A percentile compares a stretch with the other conserved stretches of the same genome.
Evolutionary conservation across 1,140 invertebrate genomes (phyloP).

Genomic region (Bombus sibiricus): DNA sequence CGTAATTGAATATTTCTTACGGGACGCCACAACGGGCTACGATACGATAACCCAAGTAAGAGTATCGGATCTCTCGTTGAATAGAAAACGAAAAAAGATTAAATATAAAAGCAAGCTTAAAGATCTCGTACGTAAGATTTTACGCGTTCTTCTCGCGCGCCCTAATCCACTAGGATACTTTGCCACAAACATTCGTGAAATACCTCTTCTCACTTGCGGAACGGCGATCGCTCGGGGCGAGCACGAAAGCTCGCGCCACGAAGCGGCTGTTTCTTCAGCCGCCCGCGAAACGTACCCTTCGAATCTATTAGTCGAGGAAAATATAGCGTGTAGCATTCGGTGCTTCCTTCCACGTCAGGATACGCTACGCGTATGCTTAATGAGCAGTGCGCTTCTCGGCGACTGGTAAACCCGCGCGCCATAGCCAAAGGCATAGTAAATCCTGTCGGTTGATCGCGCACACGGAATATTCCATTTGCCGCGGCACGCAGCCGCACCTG

Average conservation of each 20-base stretch:
- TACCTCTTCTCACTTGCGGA: background rate
- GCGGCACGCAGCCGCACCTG: slow-evolving; percentile 16
- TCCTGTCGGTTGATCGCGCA: background rate
- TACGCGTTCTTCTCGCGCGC: background rate
- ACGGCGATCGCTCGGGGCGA: no score
- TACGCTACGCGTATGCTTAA: slow-evolving; percentile 8
- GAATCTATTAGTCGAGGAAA: slow-evolving; percentile 16
- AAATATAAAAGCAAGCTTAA: background rate
- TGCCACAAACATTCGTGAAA: background rate
- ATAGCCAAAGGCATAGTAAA: background rate
- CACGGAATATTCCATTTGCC: background rate
- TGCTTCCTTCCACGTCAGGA: background rate
- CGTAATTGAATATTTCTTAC: background rate
- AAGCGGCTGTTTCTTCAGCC: background rate
- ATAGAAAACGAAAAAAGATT: background rate
- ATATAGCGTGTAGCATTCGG: background rate
- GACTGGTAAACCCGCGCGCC: background rate
- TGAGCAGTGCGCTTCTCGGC: background rate
- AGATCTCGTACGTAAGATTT: background rate
- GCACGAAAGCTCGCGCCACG: background rate
- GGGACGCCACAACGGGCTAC: background rate
- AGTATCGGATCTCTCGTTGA: background rate
- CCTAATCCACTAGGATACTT: background rate
- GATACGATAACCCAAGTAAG: background rate
- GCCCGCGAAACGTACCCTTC: background rate